Percentiles rank a stretch among this genome's conserved stretches.
Conservation (phyloP, 2,797 vertebrate species). For the Linurgus olivaceus region DNA sequence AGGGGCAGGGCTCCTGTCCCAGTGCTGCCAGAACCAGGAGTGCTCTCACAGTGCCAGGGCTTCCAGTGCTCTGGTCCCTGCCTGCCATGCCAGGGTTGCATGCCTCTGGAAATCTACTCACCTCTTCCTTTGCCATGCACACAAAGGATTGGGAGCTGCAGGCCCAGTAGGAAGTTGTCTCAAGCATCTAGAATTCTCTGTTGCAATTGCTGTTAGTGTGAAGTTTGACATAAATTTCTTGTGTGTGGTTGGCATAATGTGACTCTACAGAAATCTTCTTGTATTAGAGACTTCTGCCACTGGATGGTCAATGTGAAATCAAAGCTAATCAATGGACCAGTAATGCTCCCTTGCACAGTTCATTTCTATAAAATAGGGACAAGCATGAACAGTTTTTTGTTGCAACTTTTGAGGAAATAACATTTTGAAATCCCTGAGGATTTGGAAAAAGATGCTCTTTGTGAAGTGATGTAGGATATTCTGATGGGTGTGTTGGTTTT, state of each 20-base stretch:
- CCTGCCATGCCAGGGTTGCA: fast-evolving
- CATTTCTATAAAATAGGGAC: background rate
- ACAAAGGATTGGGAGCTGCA: fast-evolving
- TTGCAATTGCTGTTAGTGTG: background rate
- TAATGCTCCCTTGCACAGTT: background rate
- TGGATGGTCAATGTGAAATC: background rate
- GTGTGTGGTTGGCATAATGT: background rate
- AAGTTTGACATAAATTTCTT: background rate
- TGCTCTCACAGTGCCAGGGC: fast-evolving
- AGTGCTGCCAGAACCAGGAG: background rate
- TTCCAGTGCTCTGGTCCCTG: fast-evolving
- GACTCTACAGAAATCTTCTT: background rate
- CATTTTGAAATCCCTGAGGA: background rate
- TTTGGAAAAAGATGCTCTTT: background rate
- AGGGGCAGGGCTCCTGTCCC: background rate
- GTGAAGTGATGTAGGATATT: background rate
- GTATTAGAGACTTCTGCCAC: background rate
- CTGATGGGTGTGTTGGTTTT: background rate
- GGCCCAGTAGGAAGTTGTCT: background rate
- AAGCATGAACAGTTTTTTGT: background rate
- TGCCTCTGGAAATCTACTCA: background rate
- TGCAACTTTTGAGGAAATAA: background rate
- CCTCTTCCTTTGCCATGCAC: background rate
- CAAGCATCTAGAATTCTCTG: background rate
- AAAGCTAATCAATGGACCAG: background rate